Percentiles rank a stretch among this genome's conserved stretches.
Conservation (phyloP, 2,113 vertebrate genomes). For the Anarrhichthys ocellatus region DNA sequence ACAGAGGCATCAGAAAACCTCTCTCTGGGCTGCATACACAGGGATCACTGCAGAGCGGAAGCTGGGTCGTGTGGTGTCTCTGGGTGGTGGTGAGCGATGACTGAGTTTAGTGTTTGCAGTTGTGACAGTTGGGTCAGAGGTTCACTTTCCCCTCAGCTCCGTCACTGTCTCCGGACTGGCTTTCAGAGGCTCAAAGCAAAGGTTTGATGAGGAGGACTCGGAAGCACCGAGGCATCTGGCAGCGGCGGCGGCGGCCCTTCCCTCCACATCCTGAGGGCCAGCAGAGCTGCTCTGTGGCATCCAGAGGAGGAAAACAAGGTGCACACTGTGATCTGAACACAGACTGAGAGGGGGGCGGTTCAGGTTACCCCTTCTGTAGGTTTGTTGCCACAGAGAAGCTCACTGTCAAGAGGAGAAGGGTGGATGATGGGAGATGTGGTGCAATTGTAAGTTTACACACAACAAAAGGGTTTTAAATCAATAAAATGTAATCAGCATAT, state of each 20-base stretch:
- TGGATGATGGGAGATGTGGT: conserved; percentile 29
- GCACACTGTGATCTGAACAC: conserved; percentile 76
- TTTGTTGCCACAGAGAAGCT: conserved; percentile 69
- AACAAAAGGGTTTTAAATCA: conserved; percentile 53
- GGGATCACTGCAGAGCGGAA: conserved; percentile 35
- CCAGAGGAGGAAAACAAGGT: conserved; percentile 78
- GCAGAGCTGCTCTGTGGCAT: conserved; percentile 67
- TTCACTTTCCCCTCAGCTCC: conserved; percentile 58
- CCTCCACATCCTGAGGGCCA: conserved; percentile 79
- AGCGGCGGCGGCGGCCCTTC: conserved; percentile 53
- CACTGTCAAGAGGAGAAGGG: conserved; percentile 62
- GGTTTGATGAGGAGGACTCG: conserved; percentile 62
- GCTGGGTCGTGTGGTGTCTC: conserved; percentile 31
- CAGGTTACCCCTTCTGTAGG: conserved; percentile 66
- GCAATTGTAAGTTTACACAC: conserved; percentile 11
- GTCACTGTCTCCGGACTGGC: conserved; percentile 44
- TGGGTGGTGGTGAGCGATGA: conserved; percentile 41
- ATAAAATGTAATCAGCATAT: conserved; percentile 21
- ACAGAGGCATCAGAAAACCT: conserved; percentile 34
- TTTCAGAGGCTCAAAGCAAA: conserved; percentile 65
- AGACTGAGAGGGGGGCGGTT: conserved; percentile 44
- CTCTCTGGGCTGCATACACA: conserved; percentile 8
- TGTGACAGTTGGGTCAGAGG: conserved; percentile 71
- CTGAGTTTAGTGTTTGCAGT: conserved; percentile 68
- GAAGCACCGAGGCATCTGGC: conserved; percentile 72